Percentiles rank a stretch among this genome's conserved stretches.
Evolutionary conservation across 2,113 vertebrate species (phyloP).

Genomic region (Rhadina sibilatrix): DNA sequence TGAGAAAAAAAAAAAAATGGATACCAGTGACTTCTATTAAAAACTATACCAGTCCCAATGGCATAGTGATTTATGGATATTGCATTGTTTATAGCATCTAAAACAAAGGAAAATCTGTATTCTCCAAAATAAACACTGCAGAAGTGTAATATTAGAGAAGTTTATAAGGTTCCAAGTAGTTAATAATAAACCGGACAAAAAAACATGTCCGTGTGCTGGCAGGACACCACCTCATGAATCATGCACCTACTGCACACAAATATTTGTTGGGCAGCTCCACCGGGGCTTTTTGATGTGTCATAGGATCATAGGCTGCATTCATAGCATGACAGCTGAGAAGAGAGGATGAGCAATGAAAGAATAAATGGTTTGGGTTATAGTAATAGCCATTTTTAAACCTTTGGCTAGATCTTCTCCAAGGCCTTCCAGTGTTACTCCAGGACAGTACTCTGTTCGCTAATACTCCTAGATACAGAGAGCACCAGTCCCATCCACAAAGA

Average conservation of each 20-base stretch:
- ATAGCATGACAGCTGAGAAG: not conserved
- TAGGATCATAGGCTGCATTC: not conserved
- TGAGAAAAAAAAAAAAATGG: not conserved
- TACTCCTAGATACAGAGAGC: not conserved
- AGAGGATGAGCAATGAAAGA: slow-evolving; percentile 14
- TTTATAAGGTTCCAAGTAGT: not conserved
- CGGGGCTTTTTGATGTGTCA: slow-evolving; percentile 34
- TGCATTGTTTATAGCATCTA: not conserved
- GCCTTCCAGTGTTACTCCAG: not conserved
- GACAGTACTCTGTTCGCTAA: not conserved
- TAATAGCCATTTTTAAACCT: not conserved
- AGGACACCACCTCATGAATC: not conserved
- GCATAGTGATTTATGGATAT: not conserved
- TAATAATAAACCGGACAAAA: slow-evolving; percentile 41
- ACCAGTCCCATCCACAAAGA: not conserved
- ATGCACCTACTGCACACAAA: slow-evolving; percentile 23
- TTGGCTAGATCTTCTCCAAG: not conserved
- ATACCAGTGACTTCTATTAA: not conserved
- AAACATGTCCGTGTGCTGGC: not conserved
- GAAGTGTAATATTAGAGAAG: not conserved
- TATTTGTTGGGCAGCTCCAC: slow-evolving; percentile 18
- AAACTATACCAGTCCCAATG: not conserved
- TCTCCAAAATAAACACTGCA: not conserved
- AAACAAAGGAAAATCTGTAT: not conserved
- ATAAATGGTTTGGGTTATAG: not conserved